phyloP scores from a whole-genome alignment of 2,113 vertebrate genomes.

The Epinephelus fuscoguttatus region DNA sequence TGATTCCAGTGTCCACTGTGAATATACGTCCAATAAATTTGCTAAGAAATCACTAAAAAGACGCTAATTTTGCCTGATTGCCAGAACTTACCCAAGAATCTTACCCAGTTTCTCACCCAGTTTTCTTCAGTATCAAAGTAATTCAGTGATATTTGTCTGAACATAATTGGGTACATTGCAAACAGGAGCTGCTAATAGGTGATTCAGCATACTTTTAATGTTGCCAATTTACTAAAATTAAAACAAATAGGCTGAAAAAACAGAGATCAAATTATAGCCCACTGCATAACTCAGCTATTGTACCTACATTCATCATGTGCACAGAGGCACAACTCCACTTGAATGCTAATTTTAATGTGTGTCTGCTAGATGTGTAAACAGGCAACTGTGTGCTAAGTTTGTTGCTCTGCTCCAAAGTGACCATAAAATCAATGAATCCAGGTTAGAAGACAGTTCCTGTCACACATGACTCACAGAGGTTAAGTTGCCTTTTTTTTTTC shows the following conservation, averaged over 20 bases:
- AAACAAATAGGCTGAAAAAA: not conserved
- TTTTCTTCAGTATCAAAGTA: not conserved
- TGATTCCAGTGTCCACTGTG: too few species aligned
- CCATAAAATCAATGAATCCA: not conserved
- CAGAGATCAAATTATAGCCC: not conserved
- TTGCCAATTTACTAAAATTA: not conserved
- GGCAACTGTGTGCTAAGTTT: not conserved
- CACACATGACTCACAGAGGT: not conserved
- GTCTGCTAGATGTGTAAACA: not conserved
- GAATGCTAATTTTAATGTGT: not conserved
- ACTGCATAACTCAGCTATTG: not conserved
- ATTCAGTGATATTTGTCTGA: not conserved
- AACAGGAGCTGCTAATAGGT: not conserved
- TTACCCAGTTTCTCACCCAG: too few species aligned
- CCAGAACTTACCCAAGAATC: not conserved
- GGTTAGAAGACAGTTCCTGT: not conserved
- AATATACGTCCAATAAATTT: too few species aligned
- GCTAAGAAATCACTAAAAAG: not conserved
- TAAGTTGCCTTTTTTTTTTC: not conserved
- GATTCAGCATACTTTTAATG: not conserved
- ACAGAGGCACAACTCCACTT: not conserved
- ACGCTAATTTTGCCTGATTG: not conserved
- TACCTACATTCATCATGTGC: not conserved
- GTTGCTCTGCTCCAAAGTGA: constrained; percentile 2
- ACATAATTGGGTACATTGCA: not conserved